phyloP scores from a whole-genome alignment of 2,797 vertebrate species.

The Vespertilio murinus region DNA sequence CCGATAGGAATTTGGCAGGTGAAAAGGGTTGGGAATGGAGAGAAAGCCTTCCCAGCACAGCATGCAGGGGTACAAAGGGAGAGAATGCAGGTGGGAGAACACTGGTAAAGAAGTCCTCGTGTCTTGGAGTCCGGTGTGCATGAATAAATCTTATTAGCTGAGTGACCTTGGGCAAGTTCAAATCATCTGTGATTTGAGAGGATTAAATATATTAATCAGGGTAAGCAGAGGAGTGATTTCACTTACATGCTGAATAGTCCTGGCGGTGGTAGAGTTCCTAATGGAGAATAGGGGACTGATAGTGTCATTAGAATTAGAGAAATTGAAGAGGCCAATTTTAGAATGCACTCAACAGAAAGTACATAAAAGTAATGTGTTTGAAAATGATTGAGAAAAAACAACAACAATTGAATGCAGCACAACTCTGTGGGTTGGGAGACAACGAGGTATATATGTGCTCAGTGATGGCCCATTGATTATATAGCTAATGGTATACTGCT shows the following conservation, averaged over 20 bases:
- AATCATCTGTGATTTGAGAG: neutral
- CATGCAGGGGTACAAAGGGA: neutral
- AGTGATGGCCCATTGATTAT: neutral
- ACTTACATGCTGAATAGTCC: neutral
- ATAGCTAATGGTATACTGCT: neutral
- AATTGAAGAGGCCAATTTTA: neutral
- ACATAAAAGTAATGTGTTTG: neutral
- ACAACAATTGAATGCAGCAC: neutral
- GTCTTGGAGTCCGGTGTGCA: neutral
- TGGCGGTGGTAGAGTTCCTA: neutral
- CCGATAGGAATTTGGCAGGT: neutral
- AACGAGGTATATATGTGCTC: neutral
- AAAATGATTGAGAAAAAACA: neutral
- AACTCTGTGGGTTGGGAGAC: neutral
- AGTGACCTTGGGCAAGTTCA: neutral
- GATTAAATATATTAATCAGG: neutral
- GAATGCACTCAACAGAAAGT: constrained; percentile 15
- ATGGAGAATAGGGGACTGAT: neutral
- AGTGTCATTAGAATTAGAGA: neutral
- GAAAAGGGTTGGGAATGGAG: neutral
- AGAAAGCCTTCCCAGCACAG: neutral
- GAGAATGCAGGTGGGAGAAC: neutral
- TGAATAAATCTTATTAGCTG: neutral
- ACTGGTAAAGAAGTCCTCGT: neutral
- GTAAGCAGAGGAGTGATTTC: neutral